A percentile compares a stretch with the other conserved stretches of the same genome.
Evolutionary conservation across 2,888 invertebrate species (phyloP).

Genomic region (Willowsia nigromaculata): DNA sequence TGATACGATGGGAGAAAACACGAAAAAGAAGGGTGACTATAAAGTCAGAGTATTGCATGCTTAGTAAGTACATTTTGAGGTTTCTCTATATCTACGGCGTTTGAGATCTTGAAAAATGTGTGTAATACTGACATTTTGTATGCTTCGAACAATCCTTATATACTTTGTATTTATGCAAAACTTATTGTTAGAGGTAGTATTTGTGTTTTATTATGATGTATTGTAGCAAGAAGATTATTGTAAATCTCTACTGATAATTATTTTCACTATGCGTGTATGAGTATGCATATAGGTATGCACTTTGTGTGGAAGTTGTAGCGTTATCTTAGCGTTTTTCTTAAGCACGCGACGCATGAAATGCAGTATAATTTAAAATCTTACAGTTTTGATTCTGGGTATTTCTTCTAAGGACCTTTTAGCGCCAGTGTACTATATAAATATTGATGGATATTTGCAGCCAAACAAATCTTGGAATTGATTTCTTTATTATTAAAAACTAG

Average conservation of each 20-base stretch:
- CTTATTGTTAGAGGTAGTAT: too few relatives aligned
- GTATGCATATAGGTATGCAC: not conserved
- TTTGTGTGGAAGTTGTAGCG: not conserved
- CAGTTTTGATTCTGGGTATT: not conserved
- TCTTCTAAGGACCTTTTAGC: too few relatives aligned
- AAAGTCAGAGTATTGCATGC: not conserved
- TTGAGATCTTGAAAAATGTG: not conserved
- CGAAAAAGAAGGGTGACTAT: not conserved
- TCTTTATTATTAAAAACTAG: too few relatives aligned
- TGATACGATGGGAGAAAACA: conserved; percentile 6
- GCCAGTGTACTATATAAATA: too few relatives aligned
- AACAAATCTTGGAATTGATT: too few relatives aligned
- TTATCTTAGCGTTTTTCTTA: conserved; percentile 18
- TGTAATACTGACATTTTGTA: too few relatives aligned
- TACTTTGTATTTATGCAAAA: too few relatives aligned
- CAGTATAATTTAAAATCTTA: not conserved
- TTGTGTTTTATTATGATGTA: not conserved
- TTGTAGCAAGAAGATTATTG: not conserved
- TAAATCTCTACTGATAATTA: not conserved
- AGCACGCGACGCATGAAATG: conserved; percentile 35
- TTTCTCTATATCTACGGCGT: not conserved
- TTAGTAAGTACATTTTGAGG: not conserved
- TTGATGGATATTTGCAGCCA: too few relatives aligned
- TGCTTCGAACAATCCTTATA: too few relatives aligned
- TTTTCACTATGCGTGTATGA: not conserved